phyloP scores from a whole-genome alignment of 1,140 invertebrate species.

The Pemphigus obesinymphae region DNA sequence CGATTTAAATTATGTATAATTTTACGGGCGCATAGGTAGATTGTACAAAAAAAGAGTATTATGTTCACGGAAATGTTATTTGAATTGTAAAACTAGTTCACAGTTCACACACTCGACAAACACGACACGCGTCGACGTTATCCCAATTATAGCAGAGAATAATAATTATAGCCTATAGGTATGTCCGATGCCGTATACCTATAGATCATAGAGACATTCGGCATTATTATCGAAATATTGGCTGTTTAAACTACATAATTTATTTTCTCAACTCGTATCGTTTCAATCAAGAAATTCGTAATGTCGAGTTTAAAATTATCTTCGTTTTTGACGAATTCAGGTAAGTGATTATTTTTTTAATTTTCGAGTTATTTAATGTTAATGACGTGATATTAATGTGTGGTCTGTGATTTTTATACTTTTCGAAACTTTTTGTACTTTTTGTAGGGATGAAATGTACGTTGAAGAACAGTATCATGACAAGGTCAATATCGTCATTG shows the following conservation, averaged over 20 bases:
- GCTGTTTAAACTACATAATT: neutral
- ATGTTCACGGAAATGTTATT: neutral
- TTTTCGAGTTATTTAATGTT: neutral
- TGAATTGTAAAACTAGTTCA: neutral
- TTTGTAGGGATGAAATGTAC: neutral
- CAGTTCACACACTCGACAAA: too few species aligned
- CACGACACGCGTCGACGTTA: too few species aligned
- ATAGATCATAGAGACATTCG: neutral
- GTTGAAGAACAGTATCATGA: neutral
- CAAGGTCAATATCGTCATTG: slow-evolving; percentile 58
- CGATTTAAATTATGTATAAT: neutral
- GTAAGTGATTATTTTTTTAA: neutral
- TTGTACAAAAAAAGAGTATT: neutral
- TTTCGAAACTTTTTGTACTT: too few species aligned
- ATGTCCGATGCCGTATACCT: neutral
- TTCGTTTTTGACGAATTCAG: neutral
- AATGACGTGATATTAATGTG: neutral
- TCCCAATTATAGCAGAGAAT: neutral
- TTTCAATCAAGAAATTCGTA: neutral
- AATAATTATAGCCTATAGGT: neutral
- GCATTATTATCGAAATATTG: neutral
- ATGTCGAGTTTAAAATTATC: slow-evolving; percentile 24
- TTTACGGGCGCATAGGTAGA: neutral
- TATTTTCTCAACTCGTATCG: neutral
- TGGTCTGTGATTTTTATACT: neutral